Evolutionary conservation across 2,888 invertebrate species (phyloP).

Genomic region (Mesochorus sp.): DNA sequence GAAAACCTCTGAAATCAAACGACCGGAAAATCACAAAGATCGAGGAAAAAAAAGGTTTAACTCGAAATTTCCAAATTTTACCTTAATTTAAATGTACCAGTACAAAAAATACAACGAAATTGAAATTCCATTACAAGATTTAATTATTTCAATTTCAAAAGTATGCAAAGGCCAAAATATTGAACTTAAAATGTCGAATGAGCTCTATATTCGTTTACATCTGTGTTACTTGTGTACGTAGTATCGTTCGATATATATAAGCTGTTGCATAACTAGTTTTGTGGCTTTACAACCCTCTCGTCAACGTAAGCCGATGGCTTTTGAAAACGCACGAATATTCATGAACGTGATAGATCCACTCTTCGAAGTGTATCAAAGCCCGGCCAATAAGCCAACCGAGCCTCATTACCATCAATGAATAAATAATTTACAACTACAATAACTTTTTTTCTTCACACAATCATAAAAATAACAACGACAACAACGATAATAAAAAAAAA

Average conservation of each 20-base stretch:
- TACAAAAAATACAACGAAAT: too few species aligned
- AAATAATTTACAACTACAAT: too few species aligned
- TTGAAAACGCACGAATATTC: neutral
- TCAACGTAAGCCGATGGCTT: neutral
- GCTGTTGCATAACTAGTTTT: neutral
- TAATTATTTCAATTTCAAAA: too few species aligned
- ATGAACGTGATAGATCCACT: neutral
- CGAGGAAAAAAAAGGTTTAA: too few species aligned
- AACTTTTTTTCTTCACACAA: too few species aligned
- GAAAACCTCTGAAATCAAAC: too few species aligned
- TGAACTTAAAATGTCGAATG: neutral
- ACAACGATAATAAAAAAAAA: neutral
- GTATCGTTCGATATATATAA: neutral
- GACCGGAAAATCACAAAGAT: too few species aligned
- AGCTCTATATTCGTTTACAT: neutral
- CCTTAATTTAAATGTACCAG: too few species aligned
- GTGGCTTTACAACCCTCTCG: neutral
- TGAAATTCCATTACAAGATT: too few species aligned
- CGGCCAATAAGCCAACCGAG: neutral
- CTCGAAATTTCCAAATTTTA: neutral
- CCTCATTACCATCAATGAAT: conserved; percentile 22
- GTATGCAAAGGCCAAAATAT: too few species aligned
- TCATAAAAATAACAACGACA: too few species aligned
- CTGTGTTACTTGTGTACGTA: neutral
- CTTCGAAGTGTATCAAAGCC: neutral